Base-by-base conservation (phyloP, 2,888 invertebrate species). In the Tipula unca region DNA sequence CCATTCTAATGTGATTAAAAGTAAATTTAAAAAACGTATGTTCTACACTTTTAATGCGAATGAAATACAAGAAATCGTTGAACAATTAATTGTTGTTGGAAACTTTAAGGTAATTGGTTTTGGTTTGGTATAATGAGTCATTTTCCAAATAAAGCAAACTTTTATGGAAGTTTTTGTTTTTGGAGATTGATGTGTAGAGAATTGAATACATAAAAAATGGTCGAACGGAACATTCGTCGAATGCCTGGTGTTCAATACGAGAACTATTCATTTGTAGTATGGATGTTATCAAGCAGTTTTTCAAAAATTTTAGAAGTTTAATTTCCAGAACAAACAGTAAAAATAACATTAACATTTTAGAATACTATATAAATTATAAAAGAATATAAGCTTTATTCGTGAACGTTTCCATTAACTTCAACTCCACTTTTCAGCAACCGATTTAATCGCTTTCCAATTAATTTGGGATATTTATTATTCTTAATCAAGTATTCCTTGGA, bases 401-500 rank as follows among this genome's bases (percentile, higher is more conserved):
- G 69, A 8, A 69, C 8, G 10, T 20, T 69, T 69, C 10, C 69
- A 69, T 69, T 25, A 25, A 69, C 69, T 69, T 69, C 69, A 69
- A 69, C 69, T 3, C 69, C 84, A 39, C 36, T 84, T 84, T 54
- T 91, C 17, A 93, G 89, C 86, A 93, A 91, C 87, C 92, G 93
- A 88, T 93, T 93, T n/a, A 96, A 91, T 88, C 96, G 92, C 90
- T 95, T 95, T 1, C 96, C 96, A 88, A 96, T 95, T 86, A 95
- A 91, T 89, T 96, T 96, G 1, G 95, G 95, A 91, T 96, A 96
- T 87, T 93, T 93, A 89, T 94, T 94, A 87, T 94, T 95, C 91
- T 95, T 95, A 86, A 97, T 94, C 87, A 96, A 92, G 91, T 94
- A 96, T 89, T 98, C 97, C 91, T 97, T 98, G 88, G 97, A 98